phyloP scores from a whole-genome alignment of 2,888 invertebrate species.

The Epistrophella euchroma region DNA sequence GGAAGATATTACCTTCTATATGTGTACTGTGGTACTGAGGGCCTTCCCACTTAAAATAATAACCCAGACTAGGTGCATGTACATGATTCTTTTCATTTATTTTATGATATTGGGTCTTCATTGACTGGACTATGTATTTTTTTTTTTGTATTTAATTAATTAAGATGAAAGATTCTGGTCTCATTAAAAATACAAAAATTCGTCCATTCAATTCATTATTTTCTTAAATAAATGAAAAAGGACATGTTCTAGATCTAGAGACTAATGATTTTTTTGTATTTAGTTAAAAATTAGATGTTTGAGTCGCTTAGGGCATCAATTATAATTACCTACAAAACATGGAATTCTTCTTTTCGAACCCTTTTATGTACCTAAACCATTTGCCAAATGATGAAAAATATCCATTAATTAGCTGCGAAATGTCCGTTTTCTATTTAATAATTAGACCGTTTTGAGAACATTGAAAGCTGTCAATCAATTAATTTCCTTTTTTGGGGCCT shows the following conservation, averaged over 20 bases:
- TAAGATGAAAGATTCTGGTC: background rate
- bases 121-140: too few species aligned
- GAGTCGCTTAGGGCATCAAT: conserved; percentile 52
- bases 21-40: too few species aligned
- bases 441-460: conserved; percentile 37
- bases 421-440: conserved; percentile 41
- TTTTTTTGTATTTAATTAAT: background rate
- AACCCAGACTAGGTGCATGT: too few species aligned
- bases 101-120: too few species aligned
- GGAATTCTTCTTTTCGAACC: conserved; percentile 39
- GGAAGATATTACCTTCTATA: too few species aligned
- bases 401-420: conserved; percentile 57
- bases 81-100: too few species aligned
- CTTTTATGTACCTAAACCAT: conserved; percentile 28
- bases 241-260: background rate
- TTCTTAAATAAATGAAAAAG: background rate
- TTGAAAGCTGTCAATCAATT: conserved; percentile 72
- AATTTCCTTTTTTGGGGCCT: conserved; percentile 36
- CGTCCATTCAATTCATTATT: background rate
- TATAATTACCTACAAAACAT: conserved; percentile 55
- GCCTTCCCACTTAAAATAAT: too few species aligned
- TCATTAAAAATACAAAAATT: background rate
- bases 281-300: background rate
- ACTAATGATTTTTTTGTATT: background rate
- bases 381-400: conserved; percentile 38